These are phyloP conservation scores for Biston stratarius DNA, from an alignment of 2,888 invertebrate species.

Conservation along the genomic window DNA sequence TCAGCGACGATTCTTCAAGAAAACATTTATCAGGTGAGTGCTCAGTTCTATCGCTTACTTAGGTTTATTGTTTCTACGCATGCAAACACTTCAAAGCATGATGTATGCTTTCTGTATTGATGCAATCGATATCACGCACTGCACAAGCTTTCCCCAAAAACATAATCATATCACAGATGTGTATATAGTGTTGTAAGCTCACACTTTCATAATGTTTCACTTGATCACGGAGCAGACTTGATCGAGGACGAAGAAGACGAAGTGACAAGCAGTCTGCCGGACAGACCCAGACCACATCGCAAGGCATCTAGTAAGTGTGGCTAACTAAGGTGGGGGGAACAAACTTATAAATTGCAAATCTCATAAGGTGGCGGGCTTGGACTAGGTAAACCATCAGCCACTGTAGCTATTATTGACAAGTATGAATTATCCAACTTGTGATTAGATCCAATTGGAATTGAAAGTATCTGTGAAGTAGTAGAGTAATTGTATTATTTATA, in stretches of 20 bases:
- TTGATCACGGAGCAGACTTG: slow-evolving; percentile 79
- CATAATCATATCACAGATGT: slow-evolving; percentile 48
- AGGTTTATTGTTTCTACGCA: slow-evolving; percentile 54
- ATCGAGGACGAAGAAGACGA: slow-evolving; percentile 87
- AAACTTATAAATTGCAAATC: slow-evolving; percentile 24
- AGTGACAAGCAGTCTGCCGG: slow-evolving; percentile 78
- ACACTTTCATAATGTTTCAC: slow-evolving; percentile 55
- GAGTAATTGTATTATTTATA: slow-evolving; percentile 20
- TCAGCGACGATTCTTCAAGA: slow-evolving; percentile 84
- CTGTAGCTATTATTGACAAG: slow-evolving; percentile 30
- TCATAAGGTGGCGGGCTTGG: slow-evolving; percentile 42
- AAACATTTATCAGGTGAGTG: slow-evolving; percentile 84
- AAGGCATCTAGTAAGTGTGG: slow-evolving; percentile 87
- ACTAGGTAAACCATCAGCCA: slow-evolving; percentile 34
- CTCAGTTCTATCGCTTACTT: slow-evolving; percentile 13
- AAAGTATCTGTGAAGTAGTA: slow-evolving; percentile 9
- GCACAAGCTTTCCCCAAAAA: slow-evolving; percentile 42
- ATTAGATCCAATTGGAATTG: slow-evolving; percentile 27
- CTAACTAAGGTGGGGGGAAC: slow-evolving; percentile 40
- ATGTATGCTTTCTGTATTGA: slow-evolving; percentile 62
- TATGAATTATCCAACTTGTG: slow-evolving; percentile 25
- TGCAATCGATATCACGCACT: slow-evolving; percentile 39
- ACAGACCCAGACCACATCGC: slow-evolving; percentile 78
- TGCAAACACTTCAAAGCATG: slow-evolving; percentile 67
- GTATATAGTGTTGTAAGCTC: slow-evolving; percentile 56